A percentile compares a stretch with the other conserved stretches of the same genome.
Evolutionary conservation across 2,113 vertebrate genomes (phyloP).

Genomic region (Sigmodon hispidus): DNA sequence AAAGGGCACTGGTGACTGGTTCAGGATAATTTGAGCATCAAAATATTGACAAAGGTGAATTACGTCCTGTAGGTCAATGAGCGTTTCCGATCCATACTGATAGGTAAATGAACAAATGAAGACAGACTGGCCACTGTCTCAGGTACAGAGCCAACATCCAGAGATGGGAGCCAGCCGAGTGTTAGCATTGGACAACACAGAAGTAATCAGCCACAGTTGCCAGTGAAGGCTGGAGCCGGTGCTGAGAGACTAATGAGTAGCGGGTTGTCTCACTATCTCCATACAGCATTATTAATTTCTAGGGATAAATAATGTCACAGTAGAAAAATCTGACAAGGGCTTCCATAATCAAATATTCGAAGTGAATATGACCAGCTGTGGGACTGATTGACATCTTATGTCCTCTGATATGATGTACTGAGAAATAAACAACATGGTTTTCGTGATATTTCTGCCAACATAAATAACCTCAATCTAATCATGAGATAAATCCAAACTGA

Average conservation of each 20-base stretch:
- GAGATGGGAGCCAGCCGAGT: neutral
- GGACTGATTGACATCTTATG: neutral
- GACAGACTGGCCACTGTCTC: conserved; percentile 25
- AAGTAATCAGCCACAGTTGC: conserved; percentile 37
- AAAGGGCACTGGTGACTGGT: conserved; percentile 10
- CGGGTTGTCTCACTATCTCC: neutral
- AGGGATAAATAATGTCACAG: neutral
- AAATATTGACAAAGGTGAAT: conserved; percentile 15
- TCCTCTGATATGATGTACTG: neutral
- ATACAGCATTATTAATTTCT: conserved; percentile 17
- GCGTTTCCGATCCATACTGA: neutral
- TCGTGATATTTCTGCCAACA: neutral
- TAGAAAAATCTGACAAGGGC: conserved; percentile 13
- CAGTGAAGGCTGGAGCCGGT: neutral
- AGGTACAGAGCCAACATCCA: neutral
- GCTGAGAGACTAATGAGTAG: conserved; percentile 13
- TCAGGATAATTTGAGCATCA: conserved; percentile 22
- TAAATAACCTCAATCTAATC: neutral
- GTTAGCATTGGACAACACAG: neutral
- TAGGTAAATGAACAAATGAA: neutral
- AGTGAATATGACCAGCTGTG: neutral
- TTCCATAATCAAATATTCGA: neutral
- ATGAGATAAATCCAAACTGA: neutral
- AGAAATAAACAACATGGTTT: neutral
- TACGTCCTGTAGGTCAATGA: conserved; percentile 4